phyloP scores from a whole-genome alignment of 2,797 vertebrate genomes.

The Odontamblyopus lacepedii region DNA sequence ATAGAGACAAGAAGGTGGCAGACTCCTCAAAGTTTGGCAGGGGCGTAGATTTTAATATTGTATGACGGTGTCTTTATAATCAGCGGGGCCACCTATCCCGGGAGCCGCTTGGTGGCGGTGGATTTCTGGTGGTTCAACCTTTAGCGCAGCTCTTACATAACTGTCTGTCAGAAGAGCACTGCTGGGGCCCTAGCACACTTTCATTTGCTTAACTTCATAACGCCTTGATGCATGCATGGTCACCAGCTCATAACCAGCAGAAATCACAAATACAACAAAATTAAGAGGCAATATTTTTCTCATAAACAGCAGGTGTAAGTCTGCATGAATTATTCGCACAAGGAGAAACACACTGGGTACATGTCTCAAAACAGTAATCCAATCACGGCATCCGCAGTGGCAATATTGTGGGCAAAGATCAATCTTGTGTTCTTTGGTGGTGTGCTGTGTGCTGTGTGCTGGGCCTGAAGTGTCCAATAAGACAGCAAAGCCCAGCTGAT shows the following conservation, averaged over 20 bases:
- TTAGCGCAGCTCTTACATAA: slow-evolving; percentile 68
- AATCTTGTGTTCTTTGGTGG: slow-evolving; percentile 27
- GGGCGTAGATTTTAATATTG: slow-evolving; percentile 51
- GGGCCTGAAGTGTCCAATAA: slow-evolving; percentile 60
- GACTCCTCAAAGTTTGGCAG: slow-evolving; percentile 24
- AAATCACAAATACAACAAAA: slow-evolving; percentile 26
- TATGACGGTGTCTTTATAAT: slow-evolving; percentile 55
- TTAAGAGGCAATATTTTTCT: slow-evolving; percentile 18
- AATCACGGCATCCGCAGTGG: slow-evolving; percentile 45
- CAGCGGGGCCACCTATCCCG: slow-evolving; percentile 55
- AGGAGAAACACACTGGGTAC: slow-evolving; percentile 39
- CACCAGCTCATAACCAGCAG: slow-evolving; percentile 16
- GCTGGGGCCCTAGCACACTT: slow-evolving; percentile 35
- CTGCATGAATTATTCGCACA: slow-evolving; percentile 40
- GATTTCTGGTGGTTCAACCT: slow-evolving; percentile 68
- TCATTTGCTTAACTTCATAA: slow-evolving; percentile 43
- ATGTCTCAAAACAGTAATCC: slow-evolving; percentile 50
- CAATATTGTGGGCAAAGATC: slow-evolving; percentile 49
- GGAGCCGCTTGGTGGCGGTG: slow-evolving; percentile 34
- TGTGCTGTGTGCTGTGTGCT: slow-evolving; percentile 19
- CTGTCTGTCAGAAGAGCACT: slow-evolving; percentile 55
- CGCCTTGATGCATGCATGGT: slow-evolving; percentile 10
- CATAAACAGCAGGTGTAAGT: background rate
- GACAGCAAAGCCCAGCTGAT: slow-evolving; percentile 66
- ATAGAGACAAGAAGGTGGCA: no score